Conservation (phyloP, 1,140 invertebrate genomes). For the Aradophagus sp. region DNA sequence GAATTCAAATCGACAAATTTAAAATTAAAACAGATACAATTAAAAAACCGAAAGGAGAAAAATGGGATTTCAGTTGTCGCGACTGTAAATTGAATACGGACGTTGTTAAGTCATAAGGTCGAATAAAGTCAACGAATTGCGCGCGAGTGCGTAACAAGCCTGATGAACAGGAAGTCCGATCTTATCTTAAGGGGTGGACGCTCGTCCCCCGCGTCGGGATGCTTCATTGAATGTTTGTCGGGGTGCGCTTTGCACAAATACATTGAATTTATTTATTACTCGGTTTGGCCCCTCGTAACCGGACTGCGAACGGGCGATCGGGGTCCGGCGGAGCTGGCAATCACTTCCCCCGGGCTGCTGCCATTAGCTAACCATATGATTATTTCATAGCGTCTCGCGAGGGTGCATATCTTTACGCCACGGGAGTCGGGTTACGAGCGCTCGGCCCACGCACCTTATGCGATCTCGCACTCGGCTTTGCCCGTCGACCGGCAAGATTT, state of each 20-base stretch:
- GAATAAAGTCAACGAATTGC: conserved; percentile 32
- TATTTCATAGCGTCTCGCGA: conserved; percentile 71
- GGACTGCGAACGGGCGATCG: conserved; percentile 42
- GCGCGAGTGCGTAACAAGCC: conserved; percentile 46
- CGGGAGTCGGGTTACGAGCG: conserved; percentile 38
- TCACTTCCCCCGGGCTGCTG: conserved; percentile 64
- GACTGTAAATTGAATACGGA: conserved; percentile 29
- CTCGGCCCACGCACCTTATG: conserved; percentile 41
- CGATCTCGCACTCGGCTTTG: conserved; percentile 44
- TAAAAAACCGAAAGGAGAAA: no score
- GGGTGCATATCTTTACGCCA: conserved; percentile 71
- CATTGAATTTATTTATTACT: conserved; percentile 74
- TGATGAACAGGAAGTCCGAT: conserved; percentile 56
- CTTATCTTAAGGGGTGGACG: conserved; percentile 46
- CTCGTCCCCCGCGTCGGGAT: conserved; percentile 64
- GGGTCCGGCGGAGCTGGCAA: conserved; percentile 64
- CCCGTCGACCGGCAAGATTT: conserved; percentile 34
- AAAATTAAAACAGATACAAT: no score
- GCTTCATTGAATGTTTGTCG: conserved; percentile 73
- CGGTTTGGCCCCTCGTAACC: conserved; percentile 49
- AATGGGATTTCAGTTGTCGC: no score
- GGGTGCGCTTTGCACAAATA: conserved; percentile 63
- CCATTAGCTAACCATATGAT: conserved; percentile 76
- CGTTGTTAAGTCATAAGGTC: conserved; percentile 37
- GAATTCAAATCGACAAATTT: no score